Evolutionary conservation across 2,113 vertebrate species (phyloP).

Genomic region (Phoxinus phoxinus): DNA sequence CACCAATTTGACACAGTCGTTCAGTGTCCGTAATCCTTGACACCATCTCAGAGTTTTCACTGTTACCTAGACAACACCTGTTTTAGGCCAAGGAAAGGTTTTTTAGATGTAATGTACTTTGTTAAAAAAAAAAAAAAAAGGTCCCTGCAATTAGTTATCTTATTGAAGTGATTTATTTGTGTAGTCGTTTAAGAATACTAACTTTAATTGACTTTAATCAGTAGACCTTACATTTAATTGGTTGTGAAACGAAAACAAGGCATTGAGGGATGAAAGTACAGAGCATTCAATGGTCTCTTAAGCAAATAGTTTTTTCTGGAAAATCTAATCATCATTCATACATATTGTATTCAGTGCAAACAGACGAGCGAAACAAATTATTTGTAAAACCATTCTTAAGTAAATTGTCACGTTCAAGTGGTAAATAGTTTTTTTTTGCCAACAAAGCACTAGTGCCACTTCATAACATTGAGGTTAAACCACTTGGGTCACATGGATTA

Average conservation of each 20-base stretch:
- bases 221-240: neutral
- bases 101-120: neutral
- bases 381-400: neutral
- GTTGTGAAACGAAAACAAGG: neutral
- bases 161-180: neutral
- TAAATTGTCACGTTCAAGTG: neutral
- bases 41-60: slow-evolving; percentile 35
- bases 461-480: too few species aligned
- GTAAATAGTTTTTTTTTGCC: too few species aligned
- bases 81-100: slow-evolving; percentile 4
- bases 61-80: slow-evolving; percentile 50
- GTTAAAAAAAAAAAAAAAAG: neutral
- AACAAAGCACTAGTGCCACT: too few species aligned
- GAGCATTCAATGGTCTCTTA: neutral
- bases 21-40: slow-evolving; percentile 43
- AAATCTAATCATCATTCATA: neutral
- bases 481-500: too few species aligned
- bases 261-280: neutral
- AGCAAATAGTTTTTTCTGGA: neutral
- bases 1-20: slow-evolving; percentile 49
- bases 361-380: neutral
- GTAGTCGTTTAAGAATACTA: neutral
- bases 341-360: neutral
- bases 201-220: neutral
- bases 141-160: too few species aligned